phyloP scores from a whole-genome alignment of 1,140 invertebrate species.

The Pseudomyrmex concolor region DNA sequence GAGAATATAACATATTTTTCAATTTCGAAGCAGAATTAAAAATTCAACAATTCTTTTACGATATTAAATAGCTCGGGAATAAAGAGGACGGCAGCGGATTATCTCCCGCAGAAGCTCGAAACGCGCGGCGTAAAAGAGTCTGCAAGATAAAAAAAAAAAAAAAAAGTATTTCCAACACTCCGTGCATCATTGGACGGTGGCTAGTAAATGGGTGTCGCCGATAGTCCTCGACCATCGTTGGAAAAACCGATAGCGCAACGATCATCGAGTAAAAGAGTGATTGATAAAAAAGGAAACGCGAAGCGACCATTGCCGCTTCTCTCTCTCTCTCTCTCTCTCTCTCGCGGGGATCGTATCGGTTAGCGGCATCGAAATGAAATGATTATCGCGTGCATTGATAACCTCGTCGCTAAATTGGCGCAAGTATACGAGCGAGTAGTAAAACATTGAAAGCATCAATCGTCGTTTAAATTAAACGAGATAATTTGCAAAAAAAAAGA shows the following conservation, averaged over 20 bases:
- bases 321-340: not conserved
- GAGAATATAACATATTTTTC: not conserved
- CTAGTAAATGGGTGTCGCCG: constrained; percentile 49
- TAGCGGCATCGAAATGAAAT: constrained; percentile 32
- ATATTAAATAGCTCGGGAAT: constrained; percentile 4
- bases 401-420: constrained; percentile 40
- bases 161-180: constrained; percentile 40
- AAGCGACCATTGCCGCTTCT: constrained; percentile 31
- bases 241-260: constrained; percentile 70
- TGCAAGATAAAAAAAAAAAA: constrained; percentile 64
- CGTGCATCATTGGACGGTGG: constrained; percentile 45
- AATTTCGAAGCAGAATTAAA: constrained; percentile 11
- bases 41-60: constrained; percentile 5
- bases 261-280: constrained; percentile 77
- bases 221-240: constrained; percentile 40
- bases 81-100: constrained; percentile 21
- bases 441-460: constrained; percentile 39
- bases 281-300: constrained; percentile 72
- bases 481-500: constrained; percentile 11
- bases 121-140: constrained; percentile 27
- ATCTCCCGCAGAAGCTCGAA: constrained; percentile 29
- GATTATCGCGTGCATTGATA: constrained; percentile 40
- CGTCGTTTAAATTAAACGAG: constrained; percentile 25
- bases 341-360: constrained; percentile 56
- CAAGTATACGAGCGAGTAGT: not conserved